Conservation (phyloP, 2,113 vertebrate species). For the Lophotis ruficrista region DNA sequence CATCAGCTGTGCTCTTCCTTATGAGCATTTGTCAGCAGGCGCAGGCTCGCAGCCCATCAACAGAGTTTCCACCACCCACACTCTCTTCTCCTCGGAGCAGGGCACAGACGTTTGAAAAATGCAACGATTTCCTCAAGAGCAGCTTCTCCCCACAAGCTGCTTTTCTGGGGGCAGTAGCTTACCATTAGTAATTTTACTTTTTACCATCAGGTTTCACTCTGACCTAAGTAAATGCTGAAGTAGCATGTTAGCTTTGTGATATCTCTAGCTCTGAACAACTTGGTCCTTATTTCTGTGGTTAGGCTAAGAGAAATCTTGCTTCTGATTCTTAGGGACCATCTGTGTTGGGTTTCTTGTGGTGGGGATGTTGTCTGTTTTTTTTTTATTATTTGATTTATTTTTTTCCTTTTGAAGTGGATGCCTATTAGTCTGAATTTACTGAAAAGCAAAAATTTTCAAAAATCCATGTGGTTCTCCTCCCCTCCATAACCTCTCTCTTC, state of each 20-base stretch:
- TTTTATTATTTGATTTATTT: neutral
- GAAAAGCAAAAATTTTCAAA: neutral
- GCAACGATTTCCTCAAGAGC: neutral
- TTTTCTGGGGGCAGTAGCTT: neutral
- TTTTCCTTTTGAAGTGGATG: neutral
- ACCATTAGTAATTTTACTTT: neutral
- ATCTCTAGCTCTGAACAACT: neutral
- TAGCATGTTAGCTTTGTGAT: neutral
- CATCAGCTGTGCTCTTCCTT: neutral
- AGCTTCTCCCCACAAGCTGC: neutral
- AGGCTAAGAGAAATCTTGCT: neutral
- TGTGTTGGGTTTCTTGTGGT: neutral
- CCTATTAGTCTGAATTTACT: neutral
- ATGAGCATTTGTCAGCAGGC: fast-evolving
- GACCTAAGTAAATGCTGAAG: neutral
- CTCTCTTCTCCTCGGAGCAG: neutral
- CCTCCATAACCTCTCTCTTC: constrained; percentile 11
- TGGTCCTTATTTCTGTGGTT: neutral
- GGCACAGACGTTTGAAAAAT: neutral
- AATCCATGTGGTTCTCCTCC: neutral
- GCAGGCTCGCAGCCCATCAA: neutral
- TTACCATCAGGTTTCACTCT: neutral
- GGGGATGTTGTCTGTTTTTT: neutral
- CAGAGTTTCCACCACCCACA: neutral
- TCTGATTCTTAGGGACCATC: neutral